Base-by-base conservation (phyloP, 2,888 invertebrate species). In the Phalera bucephala region DNA sequence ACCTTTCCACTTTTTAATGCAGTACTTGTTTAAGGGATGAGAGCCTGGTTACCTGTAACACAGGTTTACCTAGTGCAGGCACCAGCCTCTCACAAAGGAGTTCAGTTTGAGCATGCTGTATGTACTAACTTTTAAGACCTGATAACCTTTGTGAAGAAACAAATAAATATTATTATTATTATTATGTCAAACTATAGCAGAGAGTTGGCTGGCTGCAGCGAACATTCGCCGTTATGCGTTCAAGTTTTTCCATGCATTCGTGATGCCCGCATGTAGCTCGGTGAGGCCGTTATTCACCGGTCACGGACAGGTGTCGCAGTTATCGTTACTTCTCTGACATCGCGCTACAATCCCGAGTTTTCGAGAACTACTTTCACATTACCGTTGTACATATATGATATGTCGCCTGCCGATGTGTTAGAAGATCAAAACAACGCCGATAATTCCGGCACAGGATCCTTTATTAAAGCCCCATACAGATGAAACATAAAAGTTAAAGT, bases 161-260 rank as follows among this genome's bases (percentile, higher is more conserved):
- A n/a, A n/a, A n/a, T n/a, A n/a, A n/a, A n/a, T n/a, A n/a, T n/a
- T n/a, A n/a, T n/a, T n/a, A n/a, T n/a, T n/a, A n/a, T n/a, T n/a
- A n/a, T n/a, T n/a, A n/a, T 69, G 65, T 61, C 64, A 58, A 57
- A 60, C 52, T 61, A 56, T 59, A 58, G 55, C 57, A 53, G 52
- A 59, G 55, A 64, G 59, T 54, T 57, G 43, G n/a, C n/a, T n/a
- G n/a, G 38, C 31, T 54, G 67, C 62, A 66, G 64, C 53, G 54
- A 51, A 61, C 62, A 62, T 65, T 63, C 63, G 67, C 80, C 79
- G 80, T 77, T 79, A 82, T 54, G 52, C 50, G 64, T 68, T 64
- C 66, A 72, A 67, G 70, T 81, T 82, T 83, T 83, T 80, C 72
- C 64, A 58, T 73, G 72, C 74, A 76, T 68, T 73, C 66, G 69